A percentile compares a stretch with the other conserved stretches of the same genome.
These are phyloP conservation scores for Drosophila fungiperda DNA, from an alignment of 2,888 invertebrate genomes.

Conservation along the genomic window DNA sequence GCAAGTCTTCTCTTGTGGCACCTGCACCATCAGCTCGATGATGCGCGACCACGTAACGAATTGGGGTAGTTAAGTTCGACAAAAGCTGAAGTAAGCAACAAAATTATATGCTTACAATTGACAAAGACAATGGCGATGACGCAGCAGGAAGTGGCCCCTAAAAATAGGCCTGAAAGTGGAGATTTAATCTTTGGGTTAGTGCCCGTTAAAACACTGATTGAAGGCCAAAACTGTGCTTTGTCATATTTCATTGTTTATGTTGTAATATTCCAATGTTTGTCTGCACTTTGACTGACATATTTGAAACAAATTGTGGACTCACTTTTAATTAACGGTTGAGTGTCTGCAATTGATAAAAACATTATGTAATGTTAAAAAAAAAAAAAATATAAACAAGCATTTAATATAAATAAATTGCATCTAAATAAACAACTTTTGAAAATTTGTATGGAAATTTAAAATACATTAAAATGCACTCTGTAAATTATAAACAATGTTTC, in stretches of 20 bases:
- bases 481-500: no score
- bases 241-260: constrained; percentile 11
- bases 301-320: not conserved
- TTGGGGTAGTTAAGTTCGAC: constrained; percentile 47
- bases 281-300: not conserved
- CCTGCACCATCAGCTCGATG: constrained; percentile 28
- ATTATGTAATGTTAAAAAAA: not conserved
- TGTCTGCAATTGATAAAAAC: not conserved
- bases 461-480: not conserved
- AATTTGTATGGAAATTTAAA: not conserved
- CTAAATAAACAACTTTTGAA: not conserved
- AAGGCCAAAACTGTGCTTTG: constrained; percentile 39
- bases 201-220: constrained; percentile 30
- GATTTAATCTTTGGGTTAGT: constrained; percentile 31
- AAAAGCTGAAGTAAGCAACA: constrained; percentile 40
- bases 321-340: not conserved
- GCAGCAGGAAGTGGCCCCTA: constrained; percentile 43
- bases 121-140: constrained; percentile 57
- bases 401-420: not conserved
- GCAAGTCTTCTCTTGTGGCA: constrained; percentile 17
- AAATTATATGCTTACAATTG: constrained; percentile 48
- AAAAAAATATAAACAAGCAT: not conserved
- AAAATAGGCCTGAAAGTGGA: constrained; percentile 1
- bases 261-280: constrained; percentile 7
- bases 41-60: constrained; percentile 60